These are phyloP conservation scores for Polyommatus iphigenia DNA, from an alignment of 2,888 invertebrate species.

Conservation along the genomic window DNA sequence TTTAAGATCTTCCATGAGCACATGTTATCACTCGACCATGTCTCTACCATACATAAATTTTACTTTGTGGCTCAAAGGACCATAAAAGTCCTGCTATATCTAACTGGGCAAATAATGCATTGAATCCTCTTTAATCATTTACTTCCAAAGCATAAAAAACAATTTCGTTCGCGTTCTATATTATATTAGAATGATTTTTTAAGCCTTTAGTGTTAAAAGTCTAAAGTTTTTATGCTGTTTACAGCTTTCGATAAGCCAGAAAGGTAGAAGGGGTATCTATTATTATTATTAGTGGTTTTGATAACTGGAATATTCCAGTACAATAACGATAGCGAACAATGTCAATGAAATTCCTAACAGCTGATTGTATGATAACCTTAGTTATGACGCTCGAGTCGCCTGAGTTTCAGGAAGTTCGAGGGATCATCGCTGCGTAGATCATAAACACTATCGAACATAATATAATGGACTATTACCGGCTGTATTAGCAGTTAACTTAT, in stretches of 20 bases:
- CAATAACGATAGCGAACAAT: not conserved
- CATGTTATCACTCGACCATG: not conserved
- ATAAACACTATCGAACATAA: not conserved
- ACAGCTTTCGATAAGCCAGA: too few species aligned
- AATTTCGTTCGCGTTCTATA: not conserved
- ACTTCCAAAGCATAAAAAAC: not conserved
- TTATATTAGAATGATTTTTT: too few species aligned
- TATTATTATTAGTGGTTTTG: not conserved
- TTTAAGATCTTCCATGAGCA: not conserved
- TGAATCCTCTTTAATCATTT: not conserved
- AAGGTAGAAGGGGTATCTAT: too few species aligned
- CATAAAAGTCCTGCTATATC: not conserved
- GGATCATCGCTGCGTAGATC: not conserved
- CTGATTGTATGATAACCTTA: slow-evolving; percentile 2
- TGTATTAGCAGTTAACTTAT: not conserved
- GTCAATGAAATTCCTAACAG: not conserved
- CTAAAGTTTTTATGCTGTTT: too few species aligned
- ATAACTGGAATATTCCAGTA: not conserved
- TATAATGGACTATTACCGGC: not conserved
- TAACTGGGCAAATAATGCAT: not conserved
- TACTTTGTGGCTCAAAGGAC: not conserved
- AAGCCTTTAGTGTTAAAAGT: too few species aligned
- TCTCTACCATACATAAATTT: not conserved
- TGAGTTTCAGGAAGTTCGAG: not conserved
- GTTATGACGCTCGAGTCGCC: not conserved